Evolutionary conservation across 1,140 invertebrate genomes (phyloP).

Genomic region (Paraescarpia echinospica): DNA sequence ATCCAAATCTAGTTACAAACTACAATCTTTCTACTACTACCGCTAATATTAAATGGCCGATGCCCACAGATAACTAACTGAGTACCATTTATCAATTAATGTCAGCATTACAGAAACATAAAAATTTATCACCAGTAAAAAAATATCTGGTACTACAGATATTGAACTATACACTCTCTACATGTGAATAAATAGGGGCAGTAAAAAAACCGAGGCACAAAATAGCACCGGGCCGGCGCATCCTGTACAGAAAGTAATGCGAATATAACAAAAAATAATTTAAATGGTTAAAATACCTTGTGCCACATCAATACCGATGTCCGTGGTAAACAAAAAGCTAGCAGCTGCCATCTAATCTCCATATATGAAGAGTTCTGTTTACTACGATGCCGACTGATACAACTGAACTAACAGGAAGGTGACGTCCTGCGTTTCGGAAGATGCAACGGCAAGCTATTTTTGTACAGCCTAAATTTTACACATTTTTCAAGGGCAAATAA

Average conservation of each 20-base stretch:
- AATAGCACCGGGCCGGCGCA: not conserved
- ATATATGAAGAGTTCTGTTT: not conserved
- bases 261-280: not conserved
- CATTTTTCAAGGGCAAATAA: not conserved
- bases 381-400: not conserved
- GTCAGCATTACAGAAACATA: not conserved
- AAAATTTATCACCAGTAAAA: not conserved
- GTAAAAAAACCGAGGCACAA: not conserved
- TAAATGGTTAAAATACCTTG: not conserved
- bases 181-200: not conserved
- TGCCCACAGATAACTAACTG: not conserved
- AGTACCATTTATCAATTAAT: not conserved
- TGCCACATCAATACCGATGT: not conserved
- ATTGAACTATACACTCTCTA: not conserved
- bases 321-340: not conserved
- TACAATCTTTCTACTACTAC: not conserved
- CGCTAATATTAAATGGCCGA: not conserved
- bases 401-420: not conserved
- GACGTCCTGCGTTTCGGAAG: not conserved
- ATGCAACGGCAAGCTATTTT: not conserved
- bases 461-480: not conserved
- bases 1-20: not conserved
- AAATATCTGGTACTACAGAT: not conserved
- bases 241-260: not conserved
- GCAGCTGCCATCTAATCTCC: not conserved